Evolutionary conservation across 2,797 vertebrate genomes (phyloP).

Genomic region (Kryptopterus vitreolus): DNA sequence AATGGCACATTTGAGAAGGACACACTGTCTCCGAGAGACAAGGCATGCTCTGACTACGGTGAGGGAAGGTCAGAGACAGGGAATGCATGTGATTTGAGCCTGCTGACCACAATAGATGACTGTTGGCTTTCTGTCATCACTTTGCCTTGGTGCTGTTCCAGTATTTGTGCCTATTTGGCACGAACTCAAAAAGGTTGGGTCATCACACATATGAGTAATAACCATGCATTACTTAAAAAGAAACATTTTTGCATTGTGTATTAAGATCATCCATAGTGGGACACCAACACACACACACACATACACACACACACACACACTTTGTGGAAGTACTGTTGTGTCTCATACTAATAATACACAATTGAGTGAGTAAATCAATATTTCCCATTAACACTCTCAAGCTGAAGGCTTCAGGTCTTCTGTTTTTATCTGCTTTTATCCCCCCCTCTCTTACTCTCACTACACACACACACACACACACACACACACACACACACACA

Average conservation of each 20-base stretch:
- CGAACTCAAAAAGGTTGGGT: slow-evolving; percentile 26
- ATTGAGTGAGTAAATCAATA: slow-evolving; percentile 41
- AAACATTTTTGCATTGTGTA: not conserved
- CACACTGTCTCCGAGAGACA: slow-evolving; percentile 63
- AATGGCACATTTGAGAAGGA: slow-evolving; percentile 75
- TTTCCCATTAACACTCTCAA: slow-evolving; percentile 47
- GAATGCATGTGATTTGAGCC: slow-evolving; percentile 49
- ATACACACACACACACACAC: not conserved
- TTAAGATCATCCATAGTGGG: not conserved
- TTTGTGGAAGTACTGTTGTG: not conserved
- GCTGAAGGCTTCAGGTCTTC: slow-evolving; percentile 35
- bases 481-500: too few relatives aligned
- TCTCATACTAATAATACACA: slow-evolving; percentile 36
- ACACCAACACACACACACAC: not conserved
- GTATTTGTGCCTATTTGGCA: slow-evolving; percentile 30
- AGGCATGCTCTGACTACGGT: slow-evolving; percentile 43
- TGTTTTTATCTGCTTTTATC: slow-evolving; percentile 50
- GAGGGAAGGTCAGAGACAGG: slow-evolving; percentile 43
- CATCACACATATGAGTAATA: slow-evolving; percentile 13
- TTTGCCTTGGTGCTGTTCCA: slow-evolving; percentile 41
- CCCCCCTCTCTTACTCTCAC: too few relatives aligned
- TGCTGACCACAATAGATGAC: slow-evolving; percentile 40
- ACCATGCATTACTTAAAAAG: not conserved
- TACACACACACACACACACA: too few relatives aligned
- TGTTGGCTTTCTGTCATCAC: slow-evolving; percentile 43